Evolutionary conservation across 2,797 vertebrate genomes (phyloP), one percentile per base, ranked within the genome.

Genomic region (Furcifer pardalis): DNA sequence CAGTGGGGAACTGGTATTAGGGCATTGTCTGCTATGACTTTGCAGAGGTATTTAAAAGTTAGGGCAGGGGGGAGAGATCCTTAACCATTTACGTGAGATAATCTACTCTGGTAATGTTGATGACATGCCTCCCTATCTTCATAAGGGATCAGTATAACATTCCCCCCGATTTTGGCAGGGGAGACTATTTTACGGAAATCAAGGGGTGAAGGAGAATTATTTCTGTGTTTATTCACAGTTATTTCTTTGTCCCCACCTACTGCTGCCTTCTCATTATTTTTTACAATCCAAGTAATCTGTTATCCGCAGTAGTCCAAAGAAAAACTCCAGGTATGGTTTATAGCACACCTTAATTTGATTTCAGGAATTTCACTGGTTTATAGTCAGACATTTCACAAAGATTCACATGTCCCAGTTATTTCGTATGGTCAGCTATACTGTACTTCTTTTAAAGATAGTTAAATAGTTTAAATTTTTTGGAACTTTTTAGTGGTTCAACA

Each of bases 351-450:
- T 10, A 77, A 84, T 23, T 30, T 63, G 60, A 25, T 82, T 77
- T 40, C 78, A 83, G 74, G 69, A 60, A n/a, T 1, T 84, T 30
- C 42, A 1, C n/a, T 87, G 77, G 9, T 30, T 5, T 23, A 12
- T 46, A 52, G 77, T 86, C 12, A 3, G 35, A 85, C 19, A 79
- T 83, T 23, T 25, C 75, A 49, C 52, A 52, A 87, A 73, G 10
- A 60, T 66, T 79, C 74, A 73, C 35, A 46, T 6, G 56, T 49
- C 1, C 73, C 1, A 15, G 30, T 7, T 1, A 9, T 62, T 86
- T 35, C 42, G 9, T 52, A 9, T 42, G 23, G 21, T 81, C 62
- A 87, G 27, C 23, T 82, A 73, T 87, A 77, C 23, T 82, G 73
- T 87, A 77, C 0, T 5, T 63, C 17, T 82, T 37, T 0, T 56